A percentile compares a stretch with the other conserved stretches of the same genome.
Conservation (phyloP, 37 sponge, comb jelly and placozoan species). For the Cladorhizidae sp. region DNA sequence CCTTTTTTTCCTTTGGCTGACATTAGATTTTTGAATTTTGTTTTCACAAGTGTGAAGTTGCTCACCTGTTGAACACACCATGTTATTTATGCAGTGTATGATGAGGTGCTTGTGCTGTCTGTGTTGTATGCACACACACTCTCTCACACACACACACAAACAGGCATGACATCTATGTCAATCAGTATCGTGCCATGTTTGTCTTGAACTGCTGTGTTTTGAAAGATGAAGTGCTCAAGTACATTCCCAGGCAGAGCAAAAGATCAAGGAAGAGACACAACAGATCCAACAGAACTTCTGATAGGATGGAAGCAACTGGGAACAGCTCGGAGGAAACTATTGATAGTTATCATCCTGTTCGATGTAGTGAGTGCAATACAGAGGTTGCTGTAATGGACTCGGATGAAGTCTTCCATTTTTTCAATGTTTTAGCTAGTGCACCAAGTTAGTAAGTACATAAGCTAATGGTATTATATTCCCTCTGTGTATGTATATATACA, state of each 20-base stretch:
- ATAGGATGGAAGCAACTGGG: background rate
- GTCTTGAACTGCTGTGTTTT: slow-evolving; percentile 81
- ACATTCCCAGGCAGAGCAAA: slow-evolving; percentile 64
- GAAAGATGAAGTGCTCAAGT: slow-evolving; percentile 73
- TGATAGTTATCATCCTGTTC: slow-evolving; percentile 82
- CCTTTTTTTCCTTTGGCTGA: too few species aligned
- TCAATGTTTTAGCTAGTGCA: slow-evolving; percentile 90
- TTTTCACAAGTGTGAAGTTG: too few species aligned
- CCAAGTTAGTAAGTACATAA: background rate
- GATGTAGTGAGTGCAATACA: slow-evolving; percentile 82
- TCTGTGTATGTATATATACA: too few species aligned
- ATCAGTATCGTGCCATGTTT: slow-evolving; percentile 96
- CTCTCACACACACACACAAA: background rate
- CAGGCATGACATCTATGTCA: slow-evolving; percentile 82
- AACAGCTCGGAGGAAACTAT: background rate
- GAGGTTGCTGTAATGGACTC: slow-evolving; percentile 94
- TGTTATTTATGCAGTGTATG: background rate
- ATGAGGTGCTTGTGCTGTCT: background rate
- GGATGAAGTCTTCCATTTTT: slow-evolving; percentile 92
- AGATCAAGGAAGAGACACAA: slow-evolving; percentile 34
- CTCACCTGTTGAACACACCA: too few species aligned
- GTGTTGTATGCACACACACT: background rate
- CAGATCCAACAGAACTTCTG: slow-evolving; percentile 4
- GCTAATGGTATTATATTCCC: too few species aligned
- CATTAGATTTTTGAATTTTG: too few species aligned